A percentile compares a stretch with the other conserved stretches of the same genome.
Conservation (phyloP, 30 jellyfish, hydroid and myxozoan species). For the Turritopsis rubra region DNA sequence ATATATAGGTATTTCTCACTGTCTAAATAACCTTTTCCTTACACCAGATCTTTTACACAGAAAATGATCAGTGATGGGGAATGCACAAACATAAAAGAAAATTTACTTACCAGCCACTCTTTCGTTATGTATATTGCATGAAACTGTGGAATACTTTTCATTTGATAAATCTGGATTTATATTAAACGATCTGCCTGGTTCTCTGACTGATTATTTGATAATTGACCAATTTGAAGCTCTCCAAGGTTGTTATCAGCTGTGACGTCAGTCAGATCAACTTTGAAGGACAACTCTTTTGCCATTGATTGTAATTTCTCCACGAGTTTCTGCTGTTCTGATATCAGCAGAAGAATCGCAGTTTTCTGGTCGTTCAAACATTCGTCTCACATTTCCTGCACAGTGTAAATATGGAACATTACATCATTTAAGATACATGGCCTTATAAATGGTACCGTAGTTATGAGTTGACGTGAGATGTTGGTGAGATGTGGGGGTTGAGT, state of each 20-base stretch:
- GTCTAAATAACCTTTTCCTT: too few species aligned
- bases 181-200: neutral
- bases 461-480: too few species aligned
- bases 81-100: too few species aligned
- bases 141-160: neutral
- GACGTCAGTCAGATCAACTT: neutral
- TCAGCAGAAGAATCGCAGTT: neutral
- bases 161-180: neutral
- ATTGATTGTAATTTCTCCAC: neutral
- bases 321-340: neutral
- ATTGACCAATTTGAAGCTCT: neutral
- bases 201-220: neutral
- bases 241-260: neutral
- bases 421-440: too few species aligned
- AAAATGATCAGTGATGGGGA: too few species aligned
- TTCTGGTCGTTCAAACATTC: neutral
- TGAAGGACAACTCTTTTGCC: neutral
- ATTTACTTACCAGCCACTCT: neutral
- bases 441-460: too few species aligned
- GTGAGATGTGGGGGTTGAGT: too few species aligned
- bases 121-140: neutral
- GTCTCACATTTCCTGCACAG: too few species aligned
- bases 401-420: too few species aligned
- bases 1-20: too few species aligned
- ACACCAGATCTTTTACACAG: too few species aligned